phyloP scores from a whole-genome alignment of 2,888 invertebrate species.

The Neocrepidodera transversa region DNA sequence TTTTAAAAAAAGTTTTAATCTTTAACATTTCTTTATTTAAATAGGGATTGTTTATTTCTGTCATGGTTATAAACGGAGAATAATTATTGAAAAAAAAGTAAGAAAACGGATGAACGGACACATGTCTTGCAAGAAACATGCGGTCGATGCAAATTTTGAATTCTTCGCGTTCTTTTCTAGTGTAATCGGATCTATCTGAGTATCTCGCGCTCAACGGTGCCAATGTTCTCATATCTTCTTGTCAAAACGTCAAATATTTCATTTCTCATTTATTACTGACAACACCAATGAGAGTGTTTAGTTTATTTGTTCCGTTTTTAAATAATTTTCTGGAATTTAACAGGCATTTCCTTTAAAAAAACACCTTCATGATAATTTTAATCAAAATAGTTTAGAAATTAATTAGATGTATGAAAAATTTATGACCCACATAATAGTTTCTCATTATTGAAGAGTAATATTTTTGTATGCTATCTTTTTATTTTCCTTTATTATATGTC shows the following conservation, averaged over 20 bases:
- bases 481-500: no score
- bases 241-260: conserved; percentile 35
- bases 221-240: conserved; percentile 27
- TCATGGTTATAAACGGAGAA: background rate
- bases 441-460: no score
- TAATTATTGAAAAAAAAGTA: conserved; percentile 45
- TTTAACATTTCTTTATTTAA: no score
- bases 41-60: no score
- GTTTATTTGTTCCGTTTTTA: background rate
- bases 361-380: no score
- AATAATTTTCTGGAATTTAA: background rate
- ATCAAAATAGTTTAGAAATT: no score
- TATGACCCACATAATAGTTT: no score
- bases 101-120: conserved; percentile 41
- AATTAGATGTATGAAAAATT: no score
- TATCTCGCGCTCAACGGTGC: conserved; percentile 23
- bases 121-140: conserved; percentile 35
- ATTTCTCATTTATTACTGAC: conserved; percentile 30
- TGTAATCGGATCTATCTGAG: conserved; percentile 32
- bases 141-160: conserved; percentile 37
- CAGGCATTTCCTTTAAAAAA: background rate
- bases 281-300: background rate
- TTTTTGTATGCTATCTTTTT: no score
- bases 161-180: conserved; percentile 40
- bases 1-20: no score